phyloP scores from a whole-genome alignment of 2,113 vertebrate genomes.

The Scomber colias region DNA sequence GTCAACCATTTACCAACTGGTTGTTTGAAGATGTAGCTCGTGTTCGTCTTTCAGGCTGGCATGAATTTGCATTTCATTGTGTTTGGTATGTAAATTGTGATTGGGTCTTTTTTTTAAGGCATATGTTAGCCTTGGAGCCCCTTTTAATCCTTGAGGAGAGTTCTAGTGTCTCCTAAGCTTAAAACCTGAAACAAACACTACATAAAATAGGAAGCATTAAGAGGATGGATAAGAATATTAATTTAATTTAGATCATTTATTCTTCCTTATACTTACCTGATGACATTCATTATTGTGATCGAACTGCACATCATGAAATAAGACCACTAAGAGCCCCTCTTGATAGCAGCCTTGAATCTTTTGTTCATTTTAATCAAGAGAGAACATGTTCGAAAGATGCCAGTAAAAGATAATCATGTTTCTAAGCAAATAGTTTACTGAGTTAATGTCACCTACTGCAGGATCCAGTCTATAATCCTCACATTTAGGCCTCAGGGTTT shows the following conservation, averaged over 20 bases:
- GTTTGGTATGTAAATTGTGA: neutral
- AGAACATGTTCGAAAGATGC: neutral
- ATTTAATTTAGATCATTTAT: neutral
- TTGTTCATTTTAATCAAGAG: neutral
- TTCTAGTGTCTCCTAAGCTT: neutral
- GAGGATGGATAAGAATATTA: neutral
- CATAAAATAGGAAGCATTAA: neutral
- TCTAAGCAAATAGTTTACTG: neutral
- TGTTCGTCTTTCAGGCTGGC: neutral
- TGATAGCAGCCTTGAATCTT: neutral
- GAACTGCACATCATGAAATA: no score
- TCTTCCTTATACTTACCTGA: neutral
- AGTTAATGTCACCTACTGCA: neutral
- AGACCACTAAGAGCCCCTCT: neutral
- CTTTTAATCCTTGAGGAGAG: neutral
- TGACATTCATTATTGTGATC: no score
- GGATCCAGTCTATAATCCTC: neutral
- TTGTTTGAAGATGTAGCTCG: neutral
- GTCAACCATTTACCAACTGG: neutral
- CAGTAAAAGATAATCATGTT: neutral
- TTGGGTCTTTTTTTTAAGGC: constrained; percentile 2
- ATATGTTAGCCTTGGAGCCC: neutral
- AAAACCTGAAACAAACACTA: neutral
- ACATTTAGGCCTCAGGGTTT: neutral
- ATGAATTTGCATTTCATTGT: neutral